Conservation (phyloP, 1,140 invertebrate species). For the Camponotus vicinus region DNA sequence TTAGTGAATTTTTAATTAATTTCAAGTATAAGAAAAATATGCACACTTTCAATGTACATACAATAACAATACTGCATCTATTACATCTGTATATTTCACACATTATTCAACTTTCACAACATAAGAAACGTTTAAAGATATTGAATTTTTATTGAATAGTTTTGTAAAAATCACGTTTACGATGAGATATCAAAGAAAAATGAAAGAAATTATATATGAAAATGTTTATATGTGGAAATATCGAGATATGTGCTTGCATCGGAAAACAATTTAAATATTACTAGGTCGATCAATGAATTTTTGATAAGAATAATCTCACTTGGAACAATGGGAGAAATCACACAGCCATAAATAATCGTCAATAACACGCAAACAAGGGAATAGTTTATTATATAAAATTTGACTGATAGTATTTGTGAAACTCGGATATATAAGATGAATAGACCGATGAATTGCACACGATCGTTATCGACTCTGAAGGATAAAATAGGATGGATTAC, state of each 20-base stretch:
- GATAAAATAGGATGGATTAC: constrained; percentile 32
- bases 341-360: constrained; percentile 63
- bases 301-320: constrained; percentile 57
- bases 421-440: constrained; percentile 41
- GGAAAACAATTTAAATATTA: constrained; percentile 14
- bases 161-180: background rate
- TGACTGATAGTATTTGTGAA: constrained; percentile 32
- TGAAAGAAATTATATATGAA: background rate
- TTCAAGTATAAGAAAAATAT: background rate
- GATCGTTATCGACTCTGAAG: constrained; percentile 36
- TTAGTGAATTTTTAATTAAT: constrained; percentile 26
- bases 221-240: background rate
- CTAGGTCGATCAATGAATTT: constrained; percentile 55
- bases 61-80: background rate
- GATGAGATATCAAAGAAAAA: background rate
- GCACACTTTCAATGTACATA: background rate
- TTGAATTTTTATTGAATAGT: background rate
- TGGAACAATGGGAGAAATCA: constrained; percentile 15
- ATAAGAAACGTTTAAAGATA: constrained; percentile 1
- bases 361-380: background rate
- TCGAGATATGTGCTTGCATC: background rate
- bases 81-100: background rate
- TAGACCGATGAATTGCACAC: constrained; percentile 4
- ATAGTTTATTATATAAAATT: constrained; percentile 64
- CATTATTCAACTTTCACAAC: background rate